Evolutionary conservation across 2,113 vertebrate species (phyloP), one percentile per base, ranked within the genome.

Genomic region (Oreocharis arfaki): DNA sequence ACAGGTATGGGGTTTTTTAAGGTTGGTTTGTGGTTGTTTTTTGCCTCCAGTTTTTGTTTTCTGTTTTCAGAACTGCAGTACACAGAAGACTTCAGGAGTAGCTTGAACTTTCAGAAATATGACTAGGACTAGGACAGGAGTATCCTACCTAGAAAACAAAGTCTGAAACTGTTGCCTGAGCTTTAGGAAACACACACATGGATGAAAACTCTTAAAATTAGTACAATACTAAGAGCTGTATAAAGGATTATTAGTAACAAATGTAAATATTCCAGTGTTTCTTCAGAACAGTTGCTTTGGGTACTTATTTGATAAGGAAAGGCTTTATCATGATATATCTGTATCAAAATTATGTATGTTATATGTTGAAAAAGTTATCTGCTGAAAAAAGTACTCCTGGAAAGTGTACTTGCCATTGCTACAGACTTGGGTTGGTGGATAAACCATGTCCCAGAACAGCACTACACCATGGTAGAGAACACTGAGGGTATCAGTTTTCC

Each of bases 361-460:
- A 3, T 0, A 6, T 16, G 6, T 55, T 53, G 41, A 24, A 65
- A 61, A 73, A 35, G 7, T 63, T 26, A 1, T 18, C 5, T 28
- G 5, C 33, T 53, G 23, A 39, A 65, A 65, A 57, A 63, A 33
- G 3, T 52, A 13, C 9, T 65, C 4, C 13, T 50, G 32, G 39
- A 60, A 90, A 17, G 57, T 79, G 19, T 5, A 1, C 5, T 46
- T 93, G 23, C 53, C 70, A 35, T 61, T 11, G 23, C 30, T 37
- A 0, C 1, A 0, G 10, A 5, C 60, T 13, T n/a, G 60, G 21
- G 12, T 32, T 59, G 79, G 19, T 63, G 71, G 46, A 20, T 79
- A 24, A 87, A 61, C 28, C 50, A 7, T 15, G 24, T 64, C 39
- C 41, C 11, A 21, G 26, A 68, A 37, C 30, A 82, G 2, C 1